Percentiles rank a stretch among this genome's conserved stretches.
phyloP scores from a whole-genome alignment of 2,797 vertebrate genomes.

The Florisuga fusca region DNA sequence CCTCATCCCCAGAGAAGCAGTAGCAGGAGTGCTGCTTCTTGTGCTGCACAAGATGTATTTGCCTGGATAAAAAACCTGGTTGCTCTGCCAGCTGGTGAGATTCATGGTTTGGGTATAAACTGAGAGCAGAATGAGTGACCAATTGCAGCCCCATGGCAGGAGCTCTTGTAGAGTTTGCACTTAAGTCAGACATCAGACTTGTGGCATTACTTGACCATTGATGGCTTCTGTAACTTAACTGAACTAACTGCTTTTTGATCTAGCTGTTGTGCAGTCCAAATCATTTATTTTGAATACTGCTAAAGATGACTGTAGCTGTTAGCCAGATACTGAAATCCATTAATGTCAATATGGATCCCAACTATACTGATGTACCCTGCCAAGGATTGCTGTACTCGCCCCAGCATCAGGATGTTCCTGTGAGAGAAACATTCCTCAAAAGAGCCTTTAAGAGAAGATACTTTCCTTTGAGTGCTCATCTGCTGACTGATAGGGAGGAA shows the following conservation, averaged over 20 bases:
- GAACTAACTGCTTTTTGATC: not conserved
- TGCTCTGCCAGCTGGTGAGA: not conserved
- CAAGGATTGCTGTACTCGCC: not conserved
- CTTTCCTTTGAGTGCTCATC: not conserved
- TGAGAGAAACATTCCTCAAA: fast-evolving
- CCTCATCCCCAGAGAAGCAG: not conserved
- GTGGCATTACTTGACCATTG: not conserved
- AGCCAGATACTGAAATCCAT: not conserved
- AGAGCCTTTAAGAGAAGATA: not conserved
- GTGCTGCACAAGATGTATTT: fast-evolving
- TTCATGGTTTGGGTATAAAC: not conserved
- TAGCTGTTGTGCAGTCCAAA: not conserved
- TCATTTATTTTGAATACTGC: not conserved
- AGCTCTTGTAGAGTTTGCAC: not conserved
- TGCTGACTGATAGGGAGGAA: not conserved
- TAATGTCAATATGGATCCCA: not conserved
- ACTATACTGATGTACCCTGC: not conserved
- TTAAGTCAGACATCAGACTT: not conserved
- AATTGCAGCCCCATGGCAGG: not conserved
- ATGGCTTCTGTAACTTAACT: not conserved
- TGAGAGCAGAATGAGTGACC: not conserved
- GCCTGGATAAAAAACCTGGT: not conserved
- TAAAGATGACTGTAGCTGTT: not conserved
- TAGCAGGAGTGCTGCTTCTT: not conserved
- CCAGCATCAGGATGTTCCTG: not conserved